Base-by-base conservation (phyloP, 1,140 invertebrate species). In the Lethocerus indicus region DNA sequence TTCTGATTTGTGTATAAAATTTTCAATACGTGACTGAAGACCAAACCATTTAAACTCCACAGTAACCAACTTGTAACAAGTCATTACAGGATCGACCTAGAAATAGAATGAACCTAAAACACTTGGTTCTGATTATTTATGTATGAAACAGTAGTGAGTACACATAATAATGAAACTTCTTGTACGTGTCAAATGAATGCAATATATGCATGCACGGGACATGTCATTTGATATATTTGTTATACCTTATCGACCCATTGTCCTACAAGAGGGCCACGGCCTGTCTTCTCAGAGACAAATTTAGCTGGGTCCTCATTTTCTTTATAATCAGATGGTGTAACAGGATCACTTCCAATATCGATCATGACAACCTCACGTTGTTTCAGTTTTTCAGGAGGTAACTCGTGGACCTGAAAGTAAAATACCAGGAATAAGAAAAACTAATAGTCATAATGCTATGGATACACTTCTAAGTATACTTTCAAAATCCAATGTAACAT, bases 1-100 rank as follows among this genome's bases (percentile, higher is more conserved):
- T 64, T 99, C 93, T 54, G 87, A 82, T 64, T 89, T 88, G 59
- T 92, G 88, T 62, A 93, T 92, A 64, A 95, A 93, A 63, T 75
- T 85, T 72, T 99, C 95, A 59, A 98, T 82, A 64, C 84, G 81
- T 54, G 73, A 85, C 72, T 98, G 94, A 21, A 99, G 69, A 28
- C 94, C 95, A 63, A 95, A 97, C 95, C 95, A 98, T 72, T 97
- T 98, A 70, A 99, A 99, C 68, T 98, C 87, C 52, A 87, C 85
- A 42, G 89, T 92, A 46, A 98, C 94, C 51, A 98, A 70, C 70
- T 98, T 98, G 67, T 99, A 99, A 65, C 88, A 93, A 20, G 91
- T 96, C 94, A 98, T 98, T 25, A 95, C 85, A 16, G 94, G 94
- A 41, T 81, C 68, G 6, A 81, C 65, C 50, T n/a, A 61, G 60